Evolutionary conservation across 2,888 invertebrate genomes (phyloP).

Genomic region (Idaea biselata): DNA sequence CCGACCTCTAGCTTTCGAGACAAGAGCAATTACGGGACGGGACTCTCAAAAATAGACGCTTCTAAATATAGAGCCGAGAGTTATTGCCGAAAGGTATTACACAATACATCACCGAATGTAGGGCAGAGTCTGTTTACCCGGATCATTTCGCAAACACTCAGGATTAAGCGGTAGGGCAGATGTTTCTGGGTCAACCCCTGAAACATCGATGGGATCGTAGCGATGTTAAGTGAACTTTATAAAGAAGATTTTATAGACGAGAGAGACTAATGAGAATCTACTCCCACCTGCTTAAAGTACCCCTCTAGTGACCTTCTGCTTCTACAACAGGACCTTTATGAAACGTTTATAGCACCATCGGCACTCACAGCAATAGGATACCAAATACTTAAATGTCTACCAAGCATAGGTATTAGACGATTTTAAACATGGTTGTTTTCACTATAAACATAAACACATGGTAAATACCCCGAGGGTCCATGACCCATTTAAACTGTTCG

Average conservation of each 20-base stretch:
- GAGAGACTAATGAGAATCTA: too few relatives aligned
- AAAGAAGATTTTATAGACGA: constrained; percentile 1
- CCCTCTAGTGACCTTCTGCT: too few relatives aligned
- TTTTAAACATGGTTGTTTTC: too few relatives aligned
- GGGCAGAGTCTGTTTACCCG: constrained; percentile 27
- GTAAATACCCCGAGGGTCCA: too few relatives aligned
- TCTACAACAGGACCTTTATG: too few relatives aligned
- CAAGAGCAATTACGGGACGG: constrained; percentile 9
- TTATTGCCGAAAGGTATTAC: constrained; percentile 22
- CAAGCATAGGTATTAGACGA: too few relatives aligned
- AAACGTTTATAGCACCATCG: too few relatives aligned
- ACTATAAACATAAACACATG: too few relatives aligned
- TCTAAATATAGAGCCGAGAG: constrained; percentile 20
- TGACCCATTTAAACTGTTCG: too few relatives aligned
- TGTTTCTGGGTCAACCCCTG: constrained; percentile 40
- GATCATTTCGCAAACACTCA: constrained; percentile 30
- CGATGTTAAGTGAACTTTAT: constrained; percentile 12
- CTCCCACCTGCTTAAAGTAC: too few relatives aligned
- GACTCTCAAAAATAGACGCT: constrained; percentile 8
- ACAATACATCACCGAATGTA: constrained; percentile 32
- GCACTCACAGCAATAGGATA: too few relatives aligned
- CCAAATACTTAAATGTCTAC: too few relatives aligned
- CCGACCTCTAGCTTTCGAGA: constrained; percentile 6
- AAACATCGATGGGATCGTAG: constrained; percentile 8
- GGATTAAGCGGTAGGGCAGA: constrained; percentile 37